A percentile compares a stretch with the other conserved stretches of the same genome.
These are phyloP conservation scores for Haliclystus octoradiatus DNA, from an alignment of 30 jellyfish, hydroid and myxozoan genomes.

Conservation along the genomic window DNA sequence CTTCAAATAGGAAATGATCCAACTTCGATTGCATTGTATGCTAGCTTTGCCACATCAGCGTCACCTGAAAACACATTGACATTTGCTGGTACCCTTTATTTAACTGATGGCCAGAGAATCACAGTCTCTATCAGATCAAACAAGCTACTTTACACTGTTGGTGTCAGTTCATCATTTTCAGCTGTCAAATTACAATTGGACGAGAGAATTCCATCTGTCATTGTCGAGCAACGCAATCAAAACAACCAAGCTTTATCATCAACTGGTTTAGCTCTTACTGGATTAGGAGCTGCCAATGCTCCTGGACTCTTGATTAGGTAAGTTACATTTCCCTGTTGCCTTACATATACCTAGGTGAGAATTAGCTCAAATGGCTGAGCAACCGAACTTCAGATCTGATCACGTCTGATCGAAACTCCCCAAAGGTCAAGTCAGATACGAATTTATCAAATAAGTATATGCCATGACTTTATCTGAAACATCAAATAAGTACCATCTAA, in stretches of 20 bases:
- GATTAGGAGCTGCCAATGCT: slow-evolving; percentile 47
- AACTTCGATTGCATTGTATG: slow-evolving; percentile 40
- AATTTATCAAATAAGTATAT: too few species aligned
- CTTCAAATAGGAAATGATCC: slow-evolving; percentile 49
- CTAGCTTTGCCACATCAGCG: slow-evolving; percentile 33
- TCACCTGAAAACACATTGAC: slow-evolving; percentile 25
- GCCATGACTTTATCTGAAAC: too few species aligned
- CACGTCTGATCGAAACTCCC: too few species aligned
- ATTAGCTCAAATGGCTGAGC: too few species aligned
- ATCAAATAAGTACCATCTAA: too few species aligned
- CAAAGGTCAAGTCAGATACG: too few species aligned
- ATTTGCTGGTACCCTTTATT: slow-evolving; percentile 65
- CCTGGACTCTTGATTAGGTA: slow-evolving; percentile 72
- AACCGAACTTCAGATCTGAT: too few species aligned
- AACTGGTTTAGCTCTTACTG: slow-evolving; percentile 8
- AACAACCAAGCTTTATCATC: neutral
- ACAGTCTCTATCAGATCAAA: slow-evolving; percentile 33
- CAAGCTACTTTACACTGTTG: slow-evolving; percentile 11
- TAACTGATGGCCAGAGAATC: slow-evolving; percentile 56
- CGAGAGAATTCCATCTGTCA: slow-evolving; percentile 66
- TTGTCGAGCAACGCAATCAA: slow-evolving; percentile 33
- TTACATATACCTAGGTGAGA: too few species aligned
- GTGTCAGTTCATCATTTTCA: slow-evolving; percentile 42
- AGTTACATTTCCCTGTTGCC: too few species aligned
- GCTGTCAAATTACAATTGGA: slow-evolving; percentile 70